phyloP scores from a whole-genome alignment of 2,797 vertebrate species.

The Aulostomus chinensis region DNA sequence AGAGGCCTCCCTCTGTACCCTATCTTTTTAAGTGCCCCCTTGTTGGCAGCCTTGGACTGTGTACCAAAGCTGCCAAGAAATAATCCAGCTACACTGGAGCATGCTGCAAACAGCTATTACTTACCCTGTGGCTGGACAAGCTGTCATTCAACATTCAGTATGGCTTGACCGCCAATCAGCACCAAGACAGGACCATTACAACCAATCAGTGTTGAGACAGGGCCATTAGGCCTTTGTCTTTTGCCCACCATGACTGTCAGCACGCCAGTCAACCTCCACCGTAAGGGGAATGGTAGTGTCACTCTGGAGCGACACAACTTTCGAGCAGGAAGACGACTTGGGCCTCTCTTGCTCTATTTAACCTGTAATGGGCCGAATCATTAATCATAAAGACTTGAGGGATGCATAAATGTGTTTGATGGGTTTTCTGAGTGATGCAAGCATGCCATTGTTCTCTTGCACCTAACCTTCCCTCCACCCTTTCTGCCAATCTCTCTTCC shows the following conservation, averaged over 20 bases:
- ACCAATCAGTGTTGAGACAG: constrained; percentile 55
- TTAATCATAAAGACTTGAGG: constrained; percentile 46
- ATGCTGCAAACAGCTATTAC: constrained; percentile 19
- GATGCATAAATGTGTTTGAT: constrained; percentile 43
- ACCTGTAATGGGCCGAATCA: constrained; percentile 34
- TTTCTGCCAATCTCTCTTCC: constrained; percentile 57
- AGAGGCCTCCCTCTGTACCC: constrained; percentile 49
- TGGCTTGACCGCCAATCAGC: constrained; percentile 55
- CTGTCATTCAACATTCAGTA: constrained; percentile 54
- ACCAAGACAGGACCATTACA: constrained; percentile 48
- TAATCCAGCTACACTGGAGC: constrained; percentile 45
- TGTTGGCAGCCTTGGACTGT: constrained; percentile 51
- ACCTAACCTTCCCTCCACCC: constrained; percentile 59
- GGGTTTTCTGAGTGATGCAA: constrained; percentile 56
- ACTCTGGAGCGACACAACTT: constrained; percentile 47
- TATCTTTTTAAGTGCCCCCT: constrained; percentile 70
- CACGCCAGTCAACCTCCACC: constrained; percentile 46
- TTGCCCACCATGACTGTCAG: constrained; percentile 41
- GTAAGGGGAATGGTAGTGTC: constrained; percentile 51
- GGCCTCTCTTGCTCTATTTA: constrained; percentile 25
- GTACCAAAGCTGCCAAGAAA: constrained; percentile 66
- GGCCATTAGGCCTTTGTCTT: constrained; percentile 56
- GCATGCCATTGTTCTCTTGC: constrained; percentile 51
- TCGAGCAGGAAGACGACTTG: constrained; percentile 36
- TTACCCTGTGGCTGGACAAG: constrained; percentile 37